A percentile compares a stretch with the other conserved stretches of the same genome.
These are phyloP conservation scores for Drosophila equinoxialis DNA, from an alignment of 1,140 invertebrate genomes.

Conservation along the genomic window DNA sequence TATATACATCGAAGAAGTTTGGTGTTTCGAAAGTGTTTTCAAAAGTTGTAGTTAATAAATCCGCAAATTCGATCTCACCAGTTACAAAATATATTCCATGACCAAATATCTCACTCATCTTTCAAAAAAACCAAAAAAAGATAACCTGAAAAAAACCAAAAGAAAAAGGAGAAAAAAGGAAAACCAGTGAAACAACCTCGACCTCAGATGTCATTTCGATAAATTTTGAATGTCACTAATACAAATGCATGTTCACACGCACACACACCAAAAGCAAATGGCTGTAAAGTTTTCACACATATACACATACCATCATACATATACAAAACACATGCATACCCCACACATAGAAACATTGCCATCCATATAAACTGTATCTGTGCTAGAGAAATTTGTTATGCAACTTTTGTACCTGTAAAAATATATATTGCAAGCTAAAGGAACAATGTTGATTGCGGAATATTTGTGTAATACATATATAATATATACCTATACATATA, in stretches of 20 bases:
- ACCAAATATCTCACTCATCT: slow-evolving; percentile 18
- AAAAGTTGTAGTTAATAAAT: slow-evolving; percentile 43
- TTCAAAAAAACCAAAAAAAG: background rate
- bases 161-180: slow-evolving; percentile 26
- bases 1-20: slow-evolving; percentile 56
- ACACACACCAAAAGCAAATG: slow-evolving; percentile 33
- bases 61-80: slow-evolving; percentile 25
- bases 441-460: slow-evolving; percentile 7
- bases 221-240: slow-evolving; percentile 61
- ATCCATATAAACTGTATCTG: slow-evolving; percentile 35
- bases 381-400: slow-evolving; percentile 53
- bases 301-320: slow-evolving; percentile 23
- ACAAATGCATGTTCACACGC: slow-evolving; percentile 39
- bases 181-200: slow-evolving; percentile 50
- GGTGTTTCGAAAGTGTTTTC: slow-evolving; percentile 57
- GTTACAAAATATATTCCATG: slow-evolving; percentile 6
- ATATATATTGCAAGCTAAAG: slow-evolving; percentile 17
- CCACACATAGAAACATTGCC: slow-evolving; percentile 13
- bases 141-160: background rate
- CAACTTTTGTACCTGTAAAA: slow-evolving; percentile 35
- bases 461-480: background rate
- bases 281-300: slow-evolving; percentile 48
- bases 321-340: slow-evolving; percentile 11
- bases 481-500: background rate
- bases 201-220: slow-evolving; percentile 44